Evolutionary conservation across 2,888 invertebrate species (phyloP), one percentile per base, ranked within the genome.

Genomic region (Ophion slaviceki): DNA sequence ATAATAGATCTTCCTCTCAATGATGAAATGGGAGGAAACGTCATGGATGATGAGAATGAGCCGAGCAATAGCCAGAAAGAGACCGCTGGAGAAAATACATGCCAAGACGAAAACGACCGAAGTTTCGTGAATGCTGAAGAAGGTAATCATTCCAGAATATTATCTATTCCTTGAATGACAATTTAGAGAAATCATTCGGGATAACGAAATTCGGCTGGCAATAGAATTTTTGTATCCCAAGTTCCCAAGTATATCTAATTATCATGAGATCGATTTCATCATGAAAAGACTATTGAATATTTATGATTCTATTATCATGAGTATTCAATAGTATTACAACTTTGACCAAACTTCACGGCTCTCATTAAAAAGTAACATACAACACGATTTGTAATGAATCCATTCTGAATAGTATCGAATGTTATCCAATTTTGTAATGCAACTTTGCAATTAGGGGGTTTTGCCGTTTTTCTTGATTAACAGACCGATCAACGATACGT

Each of bases 331-430:
- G 10, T 2, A 53, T 14, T 53, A 53, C 53, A 53, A 53, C 53
- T 53, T 53, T 53, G 3, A 53, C 14, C 53, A 53, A 53, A 53
- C 53, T 53, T 53, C 53, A 5, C 53, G 3, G 61, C 20, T 61
- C 61, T 61, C 61, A 61, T 61, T 61, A 61, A 61, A n/a, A 61
- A 7, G 61, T 7, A 61, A 61, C 61, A 61, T 61, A 61, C 61
- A 61, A 61, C 61, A 61, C 20, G 20, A 61, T 61, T 61, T 61
- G 61, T 61, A 61, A 61, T 61, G 61, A 61, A 61, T 61, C 61
- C n/a, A 61, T 61, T 61, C 10, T 61, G 20, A 61, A 61, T 61
- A 2, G 61, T 61, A n/a, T 61, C 61, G 61, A 61, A n/a, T 61
- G 20, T n/a, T 61, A 61, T 61, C 17, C 11, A 61, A 61, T 61